Conservation (phyloP, 2,797 vertebrate species). For the Heteromormyrus szaboi region DNA sequence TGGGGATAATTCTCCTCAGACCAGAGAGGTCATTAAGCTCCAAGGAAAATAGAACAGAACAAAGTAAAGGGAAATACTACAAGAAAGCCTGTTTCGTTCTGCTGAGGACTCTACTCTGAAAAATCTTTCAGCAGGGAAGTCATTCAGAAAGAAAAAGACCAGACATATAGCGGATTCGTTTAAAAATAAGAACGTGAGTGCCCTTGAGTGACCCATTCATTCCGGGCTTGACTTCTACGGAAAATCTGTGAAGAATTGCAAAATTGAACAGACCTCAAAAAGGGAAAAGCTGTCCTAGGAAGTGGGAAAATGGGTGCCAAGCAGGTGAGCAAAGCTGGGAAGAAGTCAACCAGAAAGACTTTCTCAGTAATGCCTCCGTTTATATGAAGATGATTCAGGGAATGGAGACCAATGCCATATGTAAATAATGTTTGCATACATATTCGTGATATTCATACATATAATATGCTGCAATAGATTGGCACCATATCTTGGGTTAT, state of each 20-base stretch:
- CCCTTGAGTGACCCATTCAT: not conserved
- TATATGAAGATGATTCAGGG: not conserved
- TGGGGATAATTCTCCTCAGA: not conserved
- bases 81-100: not conserved
- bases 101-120: not conserved
- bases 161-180: not conserved
- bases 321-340: not conserved
- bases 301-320: not conserved
- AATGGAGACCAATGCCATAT: not conserved
- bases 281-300: not conserved
- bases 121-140: not conserved
- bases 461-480: not conserved
- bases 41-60: not conserved
- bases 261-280: not conserved
- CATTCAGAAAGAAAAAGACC: not conserved
- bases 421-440: not conserved
- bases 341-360: not conserved
- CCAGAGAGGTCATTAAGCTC: constrained; percentile 7
- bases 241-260: not conserved
- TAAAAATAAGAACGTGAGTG: not conserved
- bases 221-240: not conserved
- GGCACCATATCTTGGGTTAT: not conserved
- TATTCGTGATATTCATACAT: not conserved
- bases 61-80: not conserved
- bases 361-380: not conserved